Percentiles rank a stretch among this genome's conserved stretches.
Conservation (phyloP, 2,113 vertebrate genomes). For the Peromyscus californicus region DNA sequence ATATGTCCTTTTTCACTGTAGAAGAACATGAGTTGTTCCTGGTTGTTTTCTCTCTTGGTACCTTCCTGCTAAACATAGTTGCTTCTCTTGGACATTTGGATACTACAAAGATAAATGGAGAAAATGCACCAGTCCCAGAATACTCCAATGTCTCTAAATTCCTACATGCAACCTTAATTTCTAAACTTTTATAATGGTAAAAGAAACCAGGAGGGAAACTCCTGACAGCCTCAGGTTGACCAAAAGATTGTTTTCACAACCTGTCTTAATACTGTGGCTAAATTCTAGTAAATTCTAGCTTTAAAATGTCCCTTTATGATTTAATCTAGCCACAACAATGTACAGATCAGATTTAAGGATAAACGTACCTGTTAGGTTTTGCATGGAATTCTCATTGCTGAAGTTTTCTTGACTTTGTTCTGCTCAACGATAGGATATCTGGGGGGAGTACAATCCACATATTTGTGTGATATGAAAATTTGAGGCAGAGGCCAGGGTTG, state of each 20-base stretch:
- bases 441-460: neutral
- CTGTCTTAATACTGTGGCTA: conserved; percentile 58
- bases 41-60: conserved; percentile 1
- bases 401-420: neutral
- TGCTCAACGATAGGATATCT: neutral
- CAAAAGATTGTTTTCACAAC: neutral
- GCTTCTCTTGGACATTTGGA: neutral
- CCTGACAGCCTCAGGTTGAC: too few species aligned
- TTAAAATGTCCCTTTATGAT: conserved; percentile 68
- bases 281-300: conserved; percentile 76
- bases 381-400: conserved; percentile 42
- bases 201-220: neutral
- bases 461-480: neutral
- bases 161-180: accelerated
- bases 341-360: neutral
- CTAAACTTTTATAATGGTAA: neutral
- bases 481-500: neutral
- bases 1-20: neutral
- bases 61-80: neutral
- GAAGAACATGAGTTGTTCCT: neutral
- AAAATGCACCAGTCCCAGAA: neutral
- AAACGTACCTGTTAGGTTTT: neutral
- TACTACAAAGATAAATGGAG: accelerated
- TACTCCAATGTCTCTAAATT: neutral
- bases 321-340: conserved; percentile 63